Base-by-base conservation (phyloP, 2,113 vertebrate genomes). In the Melanerpes aurifrons region DNA sequence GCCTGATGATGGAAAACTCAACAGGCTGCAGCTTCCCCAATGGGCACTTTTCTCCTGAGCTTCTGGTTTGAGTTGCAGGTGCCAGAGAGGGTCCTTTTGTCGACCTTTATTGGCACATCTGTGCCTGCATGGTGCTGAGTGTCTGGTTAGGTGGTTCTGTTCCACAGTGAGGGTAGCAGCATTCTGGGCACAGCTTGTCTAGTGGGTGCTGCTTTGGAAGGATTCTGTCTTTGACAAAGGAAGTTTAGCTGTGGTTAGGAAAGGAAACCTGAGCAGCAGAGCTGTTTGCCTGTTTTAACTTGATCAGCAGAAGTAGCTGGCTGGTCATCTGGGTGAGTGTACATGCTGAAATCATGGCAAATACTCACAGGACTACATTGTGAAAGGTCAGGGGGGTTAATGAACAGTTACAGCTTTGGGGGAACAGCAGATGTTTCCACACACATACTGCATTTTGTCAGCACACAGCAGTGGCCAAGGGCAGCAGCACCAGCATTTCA, bases 81-180 rank as follows among this genome's bases (percentile, higher is more conserved):
- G n/a, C 56, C 61, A 70, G 15, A 67, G 45, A 8, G 7, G 21
- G n/a, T 35, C 19, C 57, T 76, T 69, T 7, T 6, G 16, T 5
- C 75, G 67, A 12, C 66, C 12, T 12, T 21, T 20, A 25, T 35
- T 45, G 4, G 43, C 0, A 8, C 4, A 4, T 5, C 22, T 35
- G 50, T 47, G 28, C 31, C 59, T 18, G 18, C 1, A 7, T 12
- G 37, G 43, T 22, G 32, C 77, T 32, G 57, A 37, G 54, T 24
- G 0, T 2, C 53, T n/a, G 43, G 28, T 61, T n/a, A 21, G 6
- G 9, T 1, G 0, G 2, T 43, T 61, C 43, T 32, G 54, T 35
- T n/a, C 26, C 64, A 19, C 22, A 2, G n/a, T 24, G 14, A 48
- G 32, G 25, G 8, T 1, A 25, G 22, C 17, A 26, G 8, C 7